Conservation (phyloP, 2,797 vertebrate species). For the Neolamprologus multifasciatus region DNA sequence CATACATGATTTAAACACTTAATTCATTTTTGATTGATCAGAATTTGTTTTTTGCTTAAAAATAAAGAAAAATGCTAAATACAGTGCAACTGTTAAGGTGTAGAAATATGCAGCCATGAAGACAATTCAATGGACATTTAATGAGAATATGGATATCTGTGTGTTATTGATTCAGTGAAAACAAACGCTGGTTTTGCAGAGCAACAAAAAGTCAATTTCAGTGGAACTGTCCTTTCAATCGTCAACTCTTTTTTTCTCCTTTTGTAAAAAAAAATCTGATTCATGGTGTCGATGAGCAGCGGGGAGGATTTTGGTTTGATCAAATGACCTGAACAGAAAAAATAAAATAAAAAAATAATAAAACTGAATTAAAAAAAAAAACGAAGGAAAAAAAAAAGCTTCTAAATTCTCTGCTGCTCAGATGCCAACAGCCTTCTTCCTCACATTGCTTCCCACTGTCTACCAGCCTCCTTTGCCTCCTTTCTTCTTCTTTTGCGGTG, state of each 20-base stretch:
- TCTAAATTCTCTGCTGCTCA: background rate
- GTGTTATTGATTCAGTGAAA: background rate
- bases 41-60: background rate
- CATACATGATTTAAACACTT: background rate
- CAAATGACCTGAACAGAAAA: constrained; percentile 7
- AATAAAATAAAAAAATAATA: rapidly evolving
- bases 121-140: background rate
- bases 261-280: background rate
- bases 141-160: background rate
- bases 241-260: background rate
- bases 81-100: background rate
- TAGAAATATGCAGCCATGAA: background rate
- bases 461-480: constrained; percentile 92
- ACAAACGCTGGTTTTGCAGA: background rate
- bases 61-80: background rate
- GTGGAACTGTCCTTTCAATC: constrained; percentile 5
- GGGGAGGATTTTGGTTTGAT: constrained; percentile 10
- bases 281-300: background rate
- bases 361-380: background rate
- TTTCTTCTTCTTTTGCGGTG: constrained; percentile 97
- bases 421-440: background rate
- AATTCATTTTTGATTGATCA: background rate
- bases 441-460: background rate
- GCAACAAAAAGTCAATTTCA: background rate
- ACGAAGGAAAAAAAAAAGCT: background rate